Evolutionary conservation across 2,113 vertebrate species (phyloP).

Genomic region (Neomonachus schauinslandi): DNA sequence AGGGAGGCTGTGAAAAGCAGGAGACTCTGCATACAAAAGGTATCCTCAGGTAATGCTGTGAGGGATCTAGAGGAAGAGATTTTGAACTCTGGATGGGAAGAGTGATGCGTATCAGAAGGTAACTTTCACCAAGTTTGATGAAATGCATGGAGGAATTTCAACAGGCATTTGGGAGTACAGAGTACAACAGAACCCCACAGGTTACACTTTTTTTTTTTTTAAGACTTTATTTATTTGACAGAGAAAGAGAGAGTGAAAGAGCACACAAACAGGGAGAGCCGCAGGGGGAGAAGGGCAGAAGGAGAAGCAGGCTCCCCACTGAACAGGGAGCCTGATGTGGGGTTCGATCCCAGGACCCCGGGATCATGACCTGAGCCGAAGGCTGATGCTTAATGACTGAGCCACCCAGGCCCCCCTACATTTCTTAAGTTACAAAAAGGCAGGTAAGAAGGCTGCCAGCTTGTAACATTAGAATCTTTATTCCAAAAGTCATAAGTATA

Average conservation of each 20-base stretch:
- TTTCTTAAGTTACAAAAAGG: conserved; percentile 37
- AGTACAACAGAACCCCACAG: not conserved
- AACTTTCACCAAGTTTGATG: not conserved
- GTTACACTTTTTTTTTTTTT: not conserved
- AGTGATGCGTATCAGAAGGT: not conserved
- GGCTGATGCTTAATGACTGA: not conserved
- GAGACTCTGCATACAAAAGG: not conserved
- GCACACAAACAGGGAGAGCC: not conserved
- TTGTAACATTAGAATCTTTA: not conserved
- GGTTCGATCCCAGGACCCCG: not conserved
- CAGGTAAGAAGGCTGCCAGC: not conserved
- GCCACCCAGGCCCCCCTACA: not conserved
- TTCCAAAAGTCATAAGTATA: conserved; percentile 10
- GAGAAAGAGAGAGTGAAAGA: not conserved
- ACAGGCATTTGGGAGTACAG: not conserved
- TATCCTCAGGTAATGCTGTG: not conserved
- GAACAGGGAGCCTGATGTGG: too few relatives aligned
- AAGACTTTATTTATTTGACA: not conserved
- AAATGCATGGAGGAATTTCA: not conserved
- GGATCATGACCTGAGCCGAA: not conserved
- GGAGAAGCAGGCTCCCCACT: not conserved
- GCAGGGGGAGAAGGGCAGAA: not conserved
- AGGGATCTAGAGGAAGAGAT: not conserved
- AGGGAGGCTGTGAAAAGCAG: not conserved
- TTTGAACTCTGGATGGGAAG: not conserved